These are phyloP conservation scores for Hirtodrosophila cameraria DNA, from an alignment of 2,888 invertebrate genomes.

Conservation along the genomic window DNA sequence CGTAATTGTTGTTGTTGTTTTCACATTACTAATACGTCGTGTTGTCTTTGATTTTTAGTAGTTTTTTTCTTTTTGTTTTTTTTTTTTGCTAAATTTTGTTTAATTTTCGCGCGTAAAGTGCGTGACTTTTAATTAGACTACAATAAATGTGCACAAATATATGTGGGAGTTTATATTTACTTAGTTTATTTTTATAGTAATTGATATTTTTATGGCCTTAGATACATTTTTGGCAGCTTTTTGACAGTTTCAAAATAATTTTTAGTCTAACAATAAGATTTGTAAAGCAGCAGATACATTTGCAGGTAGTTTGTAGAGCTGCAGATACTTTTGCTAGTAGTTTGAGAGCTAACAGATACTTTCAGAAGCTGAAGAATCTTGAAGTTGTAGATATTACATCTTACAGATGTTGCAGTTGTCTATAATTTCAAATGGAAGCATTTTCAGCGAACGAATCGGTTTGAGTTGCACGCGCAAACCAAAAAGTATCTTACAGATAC, in stretches of 20 bases:
- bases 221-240: slow-evolving; percentile 6
- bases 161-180: slow-evolving; percentile 29
- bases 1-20: slow-evolving; percentile 52
- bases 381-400: too few relatives aligned
- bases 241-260: too few relatives aligned
- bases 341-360: background rate
- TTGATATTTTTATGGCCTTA: slow-evolving; percentile 2
- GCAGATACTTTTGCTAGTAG: background rate
- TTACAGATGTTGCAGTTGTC: background rate
- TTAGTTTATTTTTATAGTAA: background rate
- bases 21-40: slow-evolving; percentile 69
- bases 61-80: slow-evolving; percentile 10
- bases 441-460: background rate
- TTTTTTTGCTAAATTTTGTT: slow-evolving; percentile 24
- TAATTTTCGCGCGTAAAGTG: slow-evolving; percentile 63
- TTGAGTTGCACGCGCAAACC: slow-evolving; percentile 17
- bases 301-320: background rate
- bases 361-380: background rate
- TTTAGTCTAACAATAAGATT: too few relatives aligned
- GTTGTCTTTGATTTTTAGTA: slow-evolving; percentile 62
- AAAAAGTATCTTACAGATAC: slow-evolving; percentile 30
- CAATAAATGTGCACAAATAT: slow-evolving; percentile 56
- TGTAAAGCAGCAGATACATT: background rate
- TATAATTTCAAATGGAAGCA: background rate
- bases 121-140: slow-evolving; percentile 72